phyloP scores from a whole-genome alignment of 1,140 invertebrate species.

The Aphidius gifuensis region DNA sequence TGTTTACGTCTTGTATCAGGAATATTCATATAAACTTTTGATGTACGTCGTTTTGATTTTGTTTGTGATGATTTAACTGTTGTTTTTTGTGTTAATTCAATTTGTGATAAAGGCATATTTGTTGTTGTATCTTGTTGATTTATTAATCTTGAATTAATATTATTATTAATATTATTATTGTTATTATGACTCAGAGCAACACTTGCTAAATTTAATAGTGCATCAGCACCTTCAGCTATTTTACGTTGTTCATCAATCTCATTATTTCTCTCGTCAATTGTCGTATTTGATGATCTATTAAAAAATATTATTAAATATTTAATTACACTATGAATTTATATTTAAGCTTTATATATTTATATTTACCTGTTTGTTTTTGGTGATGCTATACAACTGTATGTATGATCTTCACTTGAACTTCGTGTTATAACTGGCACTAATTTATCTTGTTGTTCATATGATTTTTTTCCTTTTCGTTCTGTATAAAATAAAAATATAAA shows the following conservation, averaged over 20 bases:
- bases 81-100: slow-evolving; percentile 22
- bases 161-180: slow-evolving; percentile 10
- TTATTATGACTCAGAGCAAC: slow-evolving; percentile 47
- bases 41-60: slow-evolving; percentile 41
- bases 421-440: slow-evolving; percentile 65
- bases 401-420: slow-evolving; percentile 77
- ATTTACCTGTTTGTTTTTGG: slow-evolving; percentile 47
- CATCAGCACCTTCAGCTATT: slow-evolving; percentile 76
- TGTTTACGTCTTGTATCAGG: slow-evolving; percentile 43
- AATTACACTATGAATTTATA: neutral
- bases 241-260: slow-evolving; percentile 72
- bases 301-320: neutral
- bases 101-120: too few species aligned
- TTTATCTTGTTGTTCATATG: slow-evolving; percentile 42
- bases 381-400: slow-evolving; percentile 61
- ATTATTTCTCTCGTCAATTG: slow-evolving; percentile 34
- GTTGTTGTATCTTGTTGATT: too few species aligned
- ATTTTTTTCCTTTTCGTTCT: slow-evolving; percentile 47
- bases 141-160: neutral
- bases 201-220: slow-evolving; percentile 70
- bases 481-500: slow-evolving; percentile 16
- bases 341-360: slow-evolving; percentile 10
- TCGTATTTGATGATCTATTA: slow-evolving; percentile 30
- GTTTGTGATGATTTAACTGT: slow-evolving; percentile 15
- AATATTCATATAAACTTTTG: slow-evolving; percentile 39